Base-by-base conservation (phyloP, 2,797 vertebrate species). In the Lepus townsendii region DNA sequence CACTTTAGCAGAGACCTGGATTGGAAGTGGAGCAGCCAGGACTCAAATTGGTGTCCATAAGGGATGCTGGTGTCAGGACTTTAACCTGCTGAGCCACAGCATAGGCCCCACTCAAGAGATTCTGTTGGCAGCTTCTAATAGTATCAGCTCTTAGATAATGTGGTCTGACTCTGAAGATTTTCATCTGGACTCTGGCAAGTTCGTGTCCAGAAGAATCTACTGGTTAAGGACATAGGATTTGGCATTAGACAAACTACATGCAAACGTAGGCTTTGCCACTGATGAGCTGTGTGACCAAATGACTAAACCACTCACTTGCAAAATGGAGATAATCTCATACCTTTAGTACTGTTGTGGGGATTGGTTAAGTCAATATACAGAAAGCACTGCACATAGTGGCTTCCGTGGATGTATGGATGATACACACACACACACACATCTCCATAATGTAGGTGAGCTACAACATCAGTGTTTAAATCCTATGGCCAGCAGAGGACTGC, bases 241-340 rank as follows among this genome's bases (percentile, higher is more conserved):
- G 50, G 19, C n/a, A 3, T 71, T 19, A 89, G 14, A 77, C 19
- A 83, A 42, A 52, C 14, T 13, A 69, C 63, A 35, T 27, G 91
- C 65, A 80, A 50, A 90, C 26, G n/a, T 22, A 86, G 30, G 60
- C 35, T 82, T 88, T 69, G 60, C 19, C 83, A 83, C 90, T 66
- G n/a, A 65, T 22, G 73, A 84, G 32, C 7, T 65, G 8, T 57
- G 38, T 57, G 69, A 38, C 35, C 92, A 78, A 75, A 88, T 60
- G 26, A 35, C 8, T 50, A 76, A 79, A 78, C 66, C 12, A 66
- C 17, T 42, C 11, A 35, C 27, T 77, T 84, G 91, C 38, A 85
- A 90, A 88, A 17, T 14, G 30, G 24, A 27, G 62, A 14, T 76
- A 79, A 57, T 65, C 7, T 72, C 47, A 62, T 27, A 50, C 22